Conservation (phyloP, 2,113 vertebrate species). For the Ardeotis arabs region DNA sequence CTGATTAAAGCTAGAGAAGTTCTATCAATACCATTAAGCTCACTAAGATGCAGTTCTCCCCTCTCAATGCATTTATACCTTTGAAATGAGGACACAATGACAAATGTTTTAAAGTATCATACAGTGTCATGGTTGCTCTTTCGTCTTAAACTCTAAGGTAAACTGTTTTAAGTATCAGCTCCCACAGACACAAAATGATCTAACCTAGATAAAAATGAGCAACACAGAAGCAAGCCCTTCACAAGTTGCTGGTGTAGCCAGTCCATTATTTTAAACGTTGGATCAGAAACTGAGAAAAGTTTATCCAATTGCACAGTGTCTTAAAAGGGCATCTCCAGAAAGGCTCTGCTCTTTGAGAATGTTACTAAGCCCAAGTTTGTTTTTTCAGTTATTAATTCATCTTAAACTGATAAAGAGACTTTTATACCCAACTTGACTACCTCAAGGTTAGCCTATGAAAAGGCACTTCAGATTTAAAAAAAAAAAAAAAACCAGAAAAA, state of each 20-base stretch:
- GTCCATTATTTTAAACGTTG: neutral
- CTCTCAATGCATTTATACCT: neutral
- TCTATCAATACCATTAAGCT: conserved; percentile 48
- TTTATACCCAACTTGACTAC: neutral
- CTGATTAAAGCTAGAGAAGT: conserved; percentile 23
- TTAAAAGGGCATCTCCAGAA: neutral
- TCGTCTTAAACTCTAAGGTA: neutral
- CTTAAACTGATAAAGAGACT: neutral
- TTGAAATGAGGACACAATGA: neutral
- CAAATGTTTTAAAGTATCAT: neutral
- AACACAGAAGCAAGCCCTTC: neutral
- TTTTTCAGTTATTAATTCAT: neutral
- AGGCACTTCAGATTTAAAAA: neutral
- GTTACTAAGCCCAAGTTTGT: neutral
- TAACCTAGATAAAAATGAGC: neutral
- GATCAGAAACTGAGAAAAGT: neutral
- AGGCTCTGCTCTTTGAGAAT: neutral
- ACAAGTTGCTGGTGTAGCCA: accelerated
- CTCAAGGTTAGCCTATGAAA: neutral
- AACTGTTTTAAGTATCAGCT: neutral
- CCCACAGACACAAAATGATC: neutral
- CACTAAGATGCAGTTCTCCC: neutral
- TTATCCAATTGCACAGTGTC: neutral
- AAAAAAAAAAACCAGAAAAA: neutral
- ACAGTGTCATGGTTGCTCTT: neutral